Evolutionary conservation across 2,888 invertebrate genomes (phyloP), one percentile per base, ranked within the genome.

Genomic region (Tineola bisselliella): DNA sequence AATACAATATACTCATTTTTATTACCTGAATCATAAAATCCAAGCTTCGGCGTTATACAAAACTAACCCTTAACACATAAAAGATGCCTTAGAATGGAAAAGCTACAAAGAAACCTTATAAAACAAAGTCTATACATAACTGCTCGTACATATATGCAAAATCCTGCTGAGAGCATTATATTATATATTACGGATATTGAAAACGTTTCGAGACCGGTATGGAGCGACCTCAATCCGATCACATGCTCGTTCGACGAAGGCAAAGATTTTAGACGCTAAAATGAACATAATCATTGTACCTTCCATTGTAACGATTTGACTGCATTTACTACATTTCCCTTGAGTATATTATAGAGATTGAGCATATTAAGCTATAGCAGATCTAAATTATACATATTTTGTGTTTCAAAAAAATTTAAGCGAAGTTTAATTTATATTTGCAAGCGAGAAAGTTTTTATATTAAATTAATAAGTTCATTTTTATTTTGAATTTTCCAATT

Each of bases 121-220:
- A 38, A 38, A n/a, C 38, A 1, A 38, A 4, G 10, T 2, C 38
- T 38, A n/a, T 38, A 38, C 3, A 10, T 4, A 38, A 38, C 3
- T 38, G 38, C 38, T 2, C 10, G 10, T 10, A 4, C 10, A 38
- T 38, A 6, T 38, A 38, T 38, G 38, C 38, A 38, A 38, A 38
- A 38, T 38, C 38, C 38, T 38, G 10, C 13, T n/a, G 13, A 15
- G 17, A 15, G 48, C 48, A 17, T 48, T 43, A 43, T 48, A 48
- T 48, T 48, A 48, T 43, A 43, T 48, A 48, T 48, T 48, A 48
- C 75, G 77, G 78, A 77, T 77, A 77, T 76, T 76, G 71, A 72
- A 66, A 70, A 67, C n/a, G 38, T 17, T 17, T n/a, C 13, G 1
- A 48, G 15, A 15, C 48, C 48, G 48, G 13, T 48, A 48, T 48